phyloP scores from a whole-genome alignment of 23 tunicate species.

The Clavelina lepadiformis region DNA sequence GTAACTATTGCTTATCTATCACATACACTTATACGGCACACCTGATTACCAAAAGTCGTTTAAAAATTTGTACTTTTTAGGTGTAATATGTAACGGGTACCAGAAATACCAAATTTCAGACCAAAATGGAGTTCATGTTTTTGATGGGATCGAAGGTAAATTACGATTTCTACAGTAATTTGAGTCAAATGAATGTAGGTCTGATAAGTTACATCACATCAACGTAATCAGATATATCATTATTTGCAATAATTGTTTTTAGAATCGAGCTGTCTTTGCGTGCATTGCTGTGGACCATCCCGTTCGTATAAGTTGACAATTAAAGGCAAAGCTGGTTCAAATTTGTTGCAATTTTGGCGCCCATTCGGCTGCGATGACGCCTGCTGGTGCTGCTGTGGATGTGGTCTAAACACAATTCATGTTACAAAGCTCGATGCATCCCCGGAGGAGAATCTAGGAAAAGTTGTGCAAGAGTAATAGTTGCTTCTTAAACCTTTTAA shows the following conservation, averaged over 20 bases:
- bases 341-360: constrained; percentile 45
- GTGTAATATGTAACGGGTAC: constrained; percentile 52
- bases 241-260: not conserved
- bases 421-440: constrained; percentile 10
- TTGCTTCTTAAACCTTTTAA: not conserved
- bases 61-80: too few relatives aligned
- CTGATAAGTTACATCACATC: not conserved
- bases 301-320: constrained; percentile 44
- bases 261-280: constrained; percentile 72
- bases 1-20: too few relatives aligned
- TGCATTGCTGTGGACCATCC: constrained; percentile 82
- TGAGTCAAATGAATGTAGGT: not conserved
- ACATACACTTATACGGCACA: too few relatives aligned
- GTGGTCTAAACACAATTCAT: constrained; percentile 44
- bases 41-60: too few relatives aligned
- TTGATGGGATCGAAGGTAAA: constrained; percentile 50
- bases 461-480: constrained; percentile 36
- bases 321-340: constrained; percentile 14
- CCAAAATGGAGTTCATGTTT: constrained; percentile 32
- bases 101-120: constrained; percentile 42
- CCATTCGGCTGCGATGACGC: constrained; percentile 68
- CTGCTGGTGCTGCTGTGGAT: constrained; percentile 84
- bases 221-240: not conserved
- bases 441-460: constrained; percentile 23
- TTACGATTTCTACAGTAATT: not conserved